Conservation (phyloP, 2,888 invertebrate species). For the Ptychoptera albimana region DNA sequence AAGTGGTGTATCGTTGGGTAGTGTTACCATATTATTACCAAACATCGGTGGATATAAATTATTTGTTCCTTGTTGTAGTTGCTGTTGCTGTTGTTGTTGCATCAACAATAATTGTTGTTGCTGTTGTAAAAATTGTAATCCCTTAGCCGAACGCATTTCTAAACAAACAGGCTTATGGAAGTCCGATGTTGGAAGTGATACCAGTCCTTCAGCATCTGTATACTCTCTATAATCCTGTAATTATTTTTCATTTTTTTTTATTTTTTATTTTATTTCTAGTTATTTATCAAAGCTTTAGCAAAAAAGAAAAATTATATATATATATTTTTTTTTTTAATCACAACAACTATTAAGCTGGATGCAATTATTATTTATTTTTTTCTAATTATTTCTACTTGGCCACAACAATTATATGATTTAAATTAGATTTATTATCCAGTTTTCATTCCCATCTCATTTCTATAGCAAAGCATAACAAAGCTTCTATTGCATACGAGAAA, state of each 20-base stretch:
- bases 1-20: conserved; percentile 23
- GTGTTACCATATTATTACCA: conserved; percentile 25
- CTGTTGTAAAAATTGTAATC: conserved; percentile 15
- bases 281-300: neutral
- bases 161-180: conserved; percentile 68
- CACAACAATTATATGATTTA: too few species aligned
- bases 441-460: too few species aligned
- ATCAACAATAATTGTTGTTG: conserved; percentile 9
- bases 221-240: conserved; percentile 77
- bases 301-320: too few species aligned
- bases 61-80: conserved; percentile 6
- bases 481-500: too few species aligned
- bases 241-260: conserved; percentile 3
- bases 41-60: conserved; percentile 1
- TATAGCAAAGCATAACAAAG: too few species aligned
- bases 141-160: conserved; percentile 50
- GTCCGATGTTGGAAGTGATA: conserved; percentile 74
- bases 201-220: conserved; percentile 77
- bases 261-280: neutral
- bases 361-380: too few species aligned
- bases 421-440: too few species aligned
- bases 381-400: too few species aligned
- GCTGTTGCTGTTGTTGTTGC: conserved; percentile 10
- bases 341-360: too few species aligned
- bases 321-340: too few species aligned